A percentile compares a stretch with the other conserved stretches of the same genome.
phyloP scores from a whole-genome alignment of 2,888 invertebrate species.

The Osedax frankpressi region DNA sequence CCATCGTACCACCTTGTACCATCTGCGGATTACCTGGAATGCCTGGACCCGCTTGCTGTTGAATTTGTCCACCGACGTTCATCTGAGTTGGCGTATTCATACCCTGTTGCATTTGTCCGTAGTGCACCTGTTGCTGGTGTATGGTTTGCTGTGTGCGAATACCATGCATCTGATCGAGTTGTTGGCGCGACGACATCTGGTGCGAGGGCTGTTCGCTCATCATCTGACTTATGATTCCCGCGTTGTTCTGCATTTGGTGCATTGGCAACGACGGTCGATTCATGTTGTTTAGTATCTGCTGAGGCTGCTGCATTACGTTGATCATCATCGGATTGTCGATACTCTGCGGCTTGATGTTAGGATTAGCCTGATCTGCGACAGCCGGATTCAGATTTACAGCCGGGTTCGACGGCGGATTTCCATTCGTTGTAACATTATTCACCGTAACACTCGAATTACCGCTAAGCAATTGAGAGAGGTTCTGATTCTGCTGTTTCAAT shows the following conservation, averaged over 20 bases:
- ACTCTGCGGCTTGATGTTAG: constrained; percentile 48
- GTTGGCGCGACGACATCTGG: background rate
- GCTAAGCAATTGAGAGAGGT: constrained; percentile 34
- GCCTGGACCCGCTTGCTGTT: background rate
- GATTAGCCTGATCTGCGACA: background rate
- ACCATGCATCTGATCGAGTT: background rate
- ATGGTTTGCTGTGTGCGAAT: background rate
- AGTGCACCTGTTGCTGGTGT: background rate
- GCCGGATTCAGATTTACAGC: constrained; percentile 25
- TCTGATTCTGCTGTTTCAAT: constrained; percentile 35
- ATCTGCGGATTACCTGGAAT: background rate
- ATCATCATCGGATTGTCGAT: constrained; percentile 27
- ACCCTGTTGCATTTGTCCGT: background rate
- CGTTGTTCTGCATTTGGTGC: background rate
- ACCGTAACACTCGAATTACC: constrained; percentile 19
- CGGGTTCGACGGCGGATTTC: constrained; percentile 23
- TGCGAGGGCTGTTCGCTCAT: background rate
- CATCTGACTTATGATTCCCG: background rate
- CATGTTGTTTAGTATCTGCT: background rate
- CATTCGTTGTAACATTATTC: constrained; percentile 27
- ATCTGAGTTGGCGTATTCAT: background rate
- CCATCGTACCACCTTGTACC: background rate
- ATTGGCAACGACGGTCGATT: background rate
- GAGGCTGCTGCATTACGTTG: background rate
- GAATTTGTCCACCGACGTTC: background rate